Evolutionary conservation across 2,797 vertebrate species (phyloP).

Genomic region (Megalops cyprinoides): DNA sequence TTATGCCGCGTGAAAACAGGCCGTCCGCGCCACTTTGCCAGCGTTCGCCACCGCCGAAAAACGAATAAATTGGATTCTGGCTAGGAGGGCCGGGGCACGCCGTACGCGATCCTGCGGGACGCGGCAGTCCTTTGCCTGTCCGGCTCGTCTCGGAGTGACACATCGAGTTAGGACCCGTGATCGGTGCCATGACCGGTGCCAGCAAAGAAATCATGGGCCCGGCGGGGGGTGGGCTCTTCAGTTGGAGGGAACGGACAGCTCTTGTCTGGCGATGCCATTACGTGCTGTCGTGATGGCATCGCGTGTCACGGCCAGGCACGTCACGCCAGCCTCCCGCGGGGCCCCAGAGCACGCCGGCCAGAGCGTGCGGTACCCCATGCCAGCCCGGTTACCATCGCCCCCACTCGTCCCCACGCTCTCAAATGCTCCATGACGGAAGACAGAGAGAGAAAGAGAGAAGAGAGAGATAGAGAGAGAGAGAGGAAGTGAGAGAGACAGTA

Average conservation of each 20-base stretch:
- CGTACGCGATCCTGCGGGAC: conserved; percentile 26
- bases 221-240: conserved; percentile 71
- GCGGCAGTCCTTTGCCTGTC: conserved; percentile 23
- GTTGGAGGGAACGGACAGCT: conserved; percentile 71
- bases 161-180: conserved; percentile 70
- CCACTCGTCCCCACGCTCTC: conserved; percentile 47
- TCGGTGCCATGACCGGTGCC: conserved; percentile 66
- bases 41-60: neutral
- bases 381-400: conserved; percentile 63
- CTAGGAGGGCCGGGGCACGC: neutral
- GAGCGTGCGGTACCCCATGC: conserved; percentile 59
- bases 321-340: conserved; percentile 72
- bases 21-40: neutral
- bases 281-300: conserved; percentile 70
- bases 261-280: conserved; percentile 73
- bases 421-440: conserved; percentile 40
- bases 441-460: neutral
- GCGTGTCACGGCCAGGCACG: conserved; percentile 73
- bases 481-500: conserved; percentile 32
- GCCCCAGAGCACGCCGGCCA: conserved; percentile 53
- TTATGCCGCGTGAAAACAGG: neutral
- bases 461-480: neutral
- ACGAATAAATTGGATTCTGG: conserved; percentile 34
- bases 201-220: conserved; percentile 73
- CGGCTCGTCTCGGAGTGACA: conserved; percentile 61